Evolutionary conservation across 30 jellyfish, hydroid and myxozoan species (phyloP).

Genomic region (Mastigias papua): DNA sequence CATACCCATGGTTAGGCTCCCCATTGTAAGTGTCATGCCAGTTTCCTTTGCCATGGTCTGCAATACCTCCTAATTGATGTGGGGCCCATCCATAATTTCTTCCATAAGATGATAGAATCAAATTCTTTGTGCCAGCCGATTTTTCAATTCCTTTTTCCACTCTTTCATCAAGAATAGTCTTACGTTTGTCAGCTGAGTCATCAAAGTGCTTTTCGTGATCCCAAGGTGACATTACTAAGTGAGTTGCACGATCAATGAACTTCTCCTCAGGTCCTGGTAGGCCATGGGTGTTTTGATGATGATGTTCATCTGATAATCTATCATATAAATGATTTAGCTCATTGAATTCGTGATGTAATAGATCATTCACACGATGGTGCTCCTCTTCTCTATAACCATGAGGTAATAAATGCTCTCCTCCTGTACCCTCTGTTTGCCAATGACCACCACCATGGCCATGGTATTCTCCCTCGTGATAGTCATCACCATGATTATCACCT

Average conservation of each 20-base stretch:
- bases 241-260: conserved; percentile 75
- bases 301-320: conserved; percentile 64
- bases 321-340: conserved; percentile 69
- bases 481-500: background rate
- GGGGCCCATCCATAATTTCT: conserved; percentile 51
- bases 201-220: conserved; percentile 36
- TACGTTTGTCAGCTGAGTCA: conserved; percentile 51
- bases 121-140: background rate
- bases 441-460: conserved; percentile 54
- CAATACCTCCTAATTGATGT: conserved; percentile 20
- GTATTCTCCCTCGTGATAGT: conserved; percentile 13
- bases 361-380: conserved; percentile 51
- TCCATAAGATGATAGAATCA: background rate
- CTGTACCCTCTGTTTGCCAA: conserved; percentile 68
- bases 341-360: conserved; percentile 53
- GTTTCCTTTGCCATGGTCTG: conserved; percentile 11
- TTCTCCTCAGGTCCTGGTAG: conserved; percentile 80
- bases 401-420: conserved; percentile 70
- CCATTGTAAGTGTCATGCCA: conserved; percentile 54
- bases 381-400: conserved; percentile 65
- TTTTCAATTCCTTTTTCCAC: conserved; percentile 24
- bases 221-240: conserved; percentile 72
- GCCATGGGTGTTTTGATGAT: conserved; percentile 54
- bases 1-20: conserved; percentile 9
- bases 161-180: conserved; percentile 6